Conservation (phyloP, 2,113 vertebrate genomes). For the Spea multiplicata region DNA sequence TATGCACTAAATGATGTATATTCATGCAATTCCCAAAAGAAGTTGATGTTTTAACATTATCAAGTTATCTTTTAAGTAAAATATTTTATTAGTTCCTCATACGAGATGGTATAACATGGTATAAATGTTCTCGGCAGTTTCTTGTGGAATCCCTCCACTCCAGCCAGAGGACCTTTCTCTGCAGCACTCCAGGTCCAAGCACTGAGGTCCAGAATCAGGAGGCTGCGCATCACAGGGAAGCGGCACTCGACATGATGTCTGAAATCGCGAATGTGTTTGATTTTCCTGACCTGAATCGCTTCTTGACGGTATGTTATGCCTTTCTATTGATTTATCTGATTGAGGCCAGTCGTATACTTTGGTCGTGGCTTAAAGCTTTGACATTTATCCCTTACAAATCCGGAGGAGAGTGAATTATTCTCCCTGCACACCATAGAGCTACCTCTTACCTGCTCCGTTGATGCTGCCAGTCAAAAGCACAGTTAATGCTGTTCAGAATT, state of each 20-base stretch:
- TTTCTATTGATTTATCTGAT: no score
- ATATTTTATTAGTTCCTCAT: no score
- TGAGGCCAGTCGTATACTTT: no score
- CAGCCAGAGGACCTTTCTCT: constrained; percentile 74
- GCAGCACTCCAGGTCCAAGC: constrained; percentile 71
- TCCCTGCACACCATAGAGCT: no score
- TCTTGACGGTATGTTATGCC: constrained; percentile 77
- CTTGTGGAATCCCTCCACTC: constrained; percentile 93
- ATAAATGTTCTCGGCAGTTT: constrained; percentile 68
- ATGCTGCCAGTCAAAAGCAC: no score
- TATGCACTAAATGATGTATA: neutral
- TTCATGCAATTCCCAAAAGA: neutral
- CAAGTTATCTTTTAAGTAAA: neutral
- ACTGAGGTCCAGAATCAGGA: constrained; percentile 75
- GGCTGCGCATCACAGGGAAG: constrained; percentile 84
- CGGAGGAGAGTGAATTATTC: no score
- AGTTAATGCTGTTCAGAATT: neutral
- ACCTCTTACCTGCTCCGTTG: no score
- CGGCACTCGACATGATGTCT: constrained; percentile 86
- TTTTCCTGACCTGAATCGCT: constrained; percentile 93
- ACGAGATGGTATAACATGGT: no score
- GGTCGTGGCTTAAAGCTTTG: no score
- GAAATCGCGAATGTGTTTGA: constrained; percentile 96
- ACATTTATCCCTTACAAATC: no score
- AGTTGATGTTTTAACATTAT: neutral